Evolutionary conservation across 2,888 invertebrate genomes (phyloP).

Genomic region (Scrobipalpa costella): DNA sequence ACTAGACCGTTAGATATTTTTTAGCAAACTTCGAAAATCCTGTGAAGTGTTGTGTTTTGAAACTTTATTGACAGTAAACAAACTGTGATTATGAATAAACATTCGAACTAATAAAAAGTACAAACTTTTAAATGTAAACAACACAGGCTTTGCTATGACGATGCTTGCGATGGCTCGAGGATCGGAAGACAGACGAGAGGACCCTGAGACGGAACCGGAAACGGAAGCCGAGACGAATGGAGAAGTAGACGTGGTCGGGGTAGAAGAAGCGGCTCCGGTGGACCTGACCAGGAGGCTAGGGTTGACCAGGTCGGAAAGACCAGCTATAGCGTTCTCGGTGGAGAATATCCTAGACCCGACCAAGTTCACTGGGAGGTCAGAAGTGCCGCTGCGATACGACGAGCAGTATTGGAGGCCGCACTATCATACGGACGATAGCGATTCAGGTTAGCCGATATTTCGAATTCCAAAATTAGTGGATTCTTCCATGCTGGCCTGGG

Average conservation of each 20-base stretch:
- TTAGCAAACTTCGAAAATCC: neutral
- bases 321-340: slow-evolving; percentile 89
- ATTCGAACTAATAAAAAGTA: neutral
- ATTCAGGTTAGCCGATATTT: slow-evolving; percentile 70
- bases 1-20: neutral
- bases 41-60: slow-evolving; percentile 7
- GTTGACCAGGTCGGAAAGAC: slow-evolving; percentile 81
- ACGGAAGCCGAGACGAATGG: slow-evolving; percentile 65
- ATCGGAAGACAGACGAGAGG: slow-evolving; percentile 66
- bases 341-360: slow-evolving; percentile 95
- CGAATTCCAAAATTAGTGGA: no score
- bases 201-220: slow-evolving; percentile 46
- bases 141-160: slow-evolving; percentile 74
- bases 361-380: slow-evolving; percentile 90
- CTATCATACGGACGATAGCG: slow-evolving; percentile 81
- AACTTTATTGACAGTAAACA: slow-evolving; percentile 1
- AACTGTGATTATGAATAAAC: neutral
- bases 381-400: slow-evolving; percentile 77
- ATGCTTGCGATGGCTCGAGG: slow-evolving; percentile 79
- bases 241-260: slow-evolving; percentile 75
- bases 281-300: slow-evolving; percentile 77
- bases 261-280: slow-evolving; percentile 74
- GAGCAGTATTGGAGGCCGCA: slow-evolving; percentile 81
- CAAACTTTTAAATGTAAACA: slow-evolving; percentile 28
- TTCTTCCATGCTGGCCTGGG: no score